Conservation (phyloP, 2,113 vertebrate genomes). For the Hippocampus comes region DNA sequence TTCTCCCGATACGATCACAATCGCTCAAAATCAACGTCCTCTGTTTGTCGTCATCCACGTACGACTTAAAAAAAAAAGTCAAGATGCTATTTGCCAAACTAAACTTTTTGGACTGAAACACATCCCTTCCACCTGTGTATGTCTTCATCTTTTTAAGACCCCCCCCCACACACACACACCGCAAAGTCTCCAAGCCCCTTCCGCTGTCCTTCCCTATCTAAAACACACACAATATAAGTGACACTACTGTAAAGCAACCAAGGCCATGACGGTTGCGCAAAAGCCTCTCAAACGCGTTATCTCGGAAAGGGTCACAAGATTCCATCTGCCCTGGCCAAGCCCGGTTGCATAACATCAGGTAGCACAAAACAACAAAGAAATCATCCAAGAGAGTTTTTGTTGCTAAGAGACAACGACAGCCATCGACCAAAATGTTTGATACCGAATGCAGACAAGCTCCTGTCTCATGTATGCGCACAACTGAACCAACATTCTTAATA, state of each 20-base stretch:
- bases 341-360: constrained; percentile 50
- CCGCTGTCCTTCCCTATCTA: constrained; percentile 55
- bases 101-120: neutral
- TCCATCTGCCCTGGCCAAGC: constrained; percentile 43
- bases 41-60: neutral
- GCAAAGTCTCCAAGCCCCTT: constrained; percentile 28
- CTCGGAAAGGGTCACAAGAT: constrained; percentile 62
- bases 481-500: too few relatives aligned
- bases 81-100: neutral
- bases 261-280: constrained; percentile 63
- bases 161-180: too few relatives aligned
- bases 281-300: constrained; percentile 45
- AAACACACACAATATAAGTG: constrained; percentile 64
- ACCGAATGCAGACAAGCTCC: too few relatives aligned
- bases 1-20: neutral
- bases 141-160: neutral
- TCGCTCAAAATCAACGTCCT: neutral
- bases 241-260: constrained; percentile 60
- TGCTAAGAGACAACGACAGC: too few relatives aligned
- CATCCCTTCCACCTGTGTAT: neutral
- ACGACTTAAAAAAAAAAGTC: neutral
- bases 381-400: too few relatives aligned
- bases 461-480: too few relatives aligned
- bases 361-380: neutral
- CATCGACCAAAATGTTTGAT: too few relatives aligned